Evolutionary conservation across 2,888 invertebrate species (phyloP).

Genomic region (Axea sp.): DNA sequence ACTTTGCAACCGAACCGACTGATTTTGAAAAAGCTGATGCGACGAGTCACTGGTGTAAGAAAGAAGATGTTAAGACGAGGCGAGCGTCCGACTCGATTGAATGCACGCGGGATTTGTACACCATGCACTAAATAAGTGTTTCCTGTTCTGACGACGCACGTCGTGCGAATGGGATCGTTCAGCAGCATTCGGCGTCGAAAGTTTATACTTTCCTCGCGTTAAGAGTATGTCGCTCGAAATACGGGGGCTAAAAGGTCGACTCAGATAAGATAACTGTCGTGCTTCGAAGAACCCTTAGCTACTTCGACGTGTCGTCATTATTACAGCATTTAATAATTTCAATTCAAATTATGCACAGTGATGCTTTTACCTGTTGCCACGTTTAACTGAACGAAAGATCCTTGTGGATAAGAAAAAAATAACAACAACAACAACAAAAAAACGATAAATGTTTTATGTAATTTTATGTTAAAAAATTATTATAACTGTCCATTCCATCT

Average conservation of each 20-base stretch:
- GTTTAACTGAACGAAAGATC: no score
- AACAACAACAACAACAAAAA: no score
- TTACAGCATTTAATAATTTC: no score
- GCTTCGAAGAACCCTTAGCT: constrained; percentile 49
- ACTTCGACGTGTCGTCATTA: constrained; percentile 19
- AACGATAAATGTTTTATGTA: no score
- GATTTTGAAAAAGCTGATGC: not conserved
- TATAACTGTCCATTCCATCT: no score
- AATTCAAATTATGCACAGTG: no score
- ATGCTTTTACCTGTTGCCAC: no score
- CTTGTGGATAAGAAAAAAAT: no score
- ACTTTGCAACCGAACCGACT: not conserved
- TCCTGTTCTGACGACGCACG: constrained; percentile 71
- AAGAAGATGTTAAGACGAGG: constrained; percentile 55
- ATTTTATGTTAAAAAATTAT: no score
- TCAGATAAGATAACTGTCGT: constrained; percentile 69
- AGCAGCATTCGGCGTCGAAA: constrained; percentile 64
- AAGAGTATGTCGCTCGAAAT: constrained; percentile 59
- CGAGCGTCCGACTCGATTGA: constrained; percentile 64
- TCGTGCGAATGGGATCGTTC: constrained; percentile 69
- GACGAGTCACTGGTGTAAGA: constrained; percentile 17
- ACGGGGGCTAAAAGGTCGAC: constrained; percentile 67
- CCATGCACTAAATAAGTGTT: constrained; percentile 74
- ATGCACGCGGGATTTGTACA: constrained; percentile 63
- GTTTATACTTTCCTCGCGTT: constrained; percentile 66